Evolutionary conservation across 2,113 vertebrate genomes (phyloP), one percentile per base, ranked within the genome.

Genomic region (Nothobranchius furzeri): DNA sequence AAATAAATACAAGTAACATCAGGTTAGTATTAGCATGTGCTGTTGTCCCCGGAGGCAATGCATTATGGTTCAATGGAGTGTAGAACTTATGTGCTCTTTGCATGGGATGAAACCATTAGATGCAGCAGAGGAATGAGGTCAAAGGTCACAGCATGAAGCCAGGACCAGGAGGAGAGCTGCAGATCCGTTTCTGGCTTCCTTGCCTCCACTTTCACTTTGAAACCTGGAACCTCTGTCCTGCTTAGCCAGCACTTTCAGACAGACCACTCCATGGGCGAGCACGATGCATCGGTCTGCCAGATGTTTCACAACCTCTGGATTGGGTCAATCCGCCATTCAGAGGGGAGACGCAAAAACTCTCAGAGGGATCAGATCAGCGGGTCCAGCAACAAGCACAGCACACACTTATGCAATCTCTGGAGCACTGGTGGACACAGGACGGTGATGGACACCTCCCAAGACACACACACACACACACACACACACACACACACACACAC

Each of bases 371-470:
- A 70, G 73, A 77, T 76, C 67, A 79, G 67, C 3, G 2, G 67
- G 37, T 9, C 37, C 7, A 40, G 37, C 37, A 40, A 7, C 37
- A 17, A 15, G 63, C 60, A 54, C 3, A 45, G 60, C 35, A 20
- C 45, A 17, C 30, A 3, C 15, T 79, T 83, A 53, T 62, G 76
- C 73, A 84, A 84, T 61, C 47, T n/a, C 35, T 15, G 47, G 43
- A 30, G 52, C 53, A 50, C 72, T 42, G 77, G 76, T 76, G 81
- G 80, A 77, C 77, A 80, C 70, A 70, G 36, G 66, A 58, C 12
- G 47, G 36, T 78, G 68, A 81, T 81, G 78, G 68, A 77, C 46
- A 36, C 9, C 51, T 6, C n/a, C n/a, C 6, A 7, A 9, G 47
- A 9, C 47, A 17, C 47, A 49, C 7, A n/a, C 7, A 2, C 47